Evolutionary conservation across 2,113 vertebrate species (phyloP).

Genomic region (Dunckerocampus dactyliophorus): DNA sequence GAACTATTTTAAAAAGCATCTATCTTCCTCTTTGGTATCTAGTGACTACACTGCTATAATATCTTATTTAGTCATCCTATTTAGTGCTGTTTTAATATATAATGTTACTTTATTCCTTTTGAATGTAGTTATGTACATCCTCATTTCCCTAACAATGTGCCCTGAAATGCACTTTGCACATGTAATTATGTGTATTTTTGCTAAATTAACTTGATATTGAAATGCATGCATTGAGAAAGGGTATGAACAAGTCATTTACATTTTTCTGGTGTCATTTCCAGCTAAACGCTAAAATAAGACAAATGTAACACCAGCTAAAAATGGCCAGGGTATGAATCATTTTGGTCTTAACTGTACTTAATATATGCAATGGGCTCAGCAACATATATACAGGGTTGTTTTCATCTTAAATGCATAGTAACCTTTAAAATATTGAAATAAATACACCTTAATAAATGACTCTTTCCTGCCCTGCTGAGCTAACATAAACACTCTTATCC

Average conservation of each 20-base stretch:
- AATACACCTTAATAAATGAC: constrained; percentile 73
- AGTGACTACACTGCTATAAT: no score
- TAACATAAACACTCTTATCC: constrained; percentile 81
- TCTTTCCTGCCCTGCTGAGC: constrained; percentile 67
- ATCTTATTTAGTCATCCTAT: no score
- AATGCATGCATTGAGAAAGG: neutral
- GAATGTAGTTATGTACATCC: no score
- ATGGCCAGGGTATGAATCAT: neutral
- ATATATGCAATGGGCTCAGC: constrained; percentile 70
- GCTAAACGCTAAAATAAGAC: neutral
- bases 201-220: neutral
- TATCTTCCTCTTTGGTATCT: no score
- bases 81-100: no score
- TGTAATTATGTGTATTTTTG: no score
- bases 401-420: constrained; percentile 74
- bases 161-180: no score
- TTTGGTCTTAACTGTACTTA: constrained; percentile 30
- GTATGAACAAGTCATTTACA: neutral
- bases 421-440: constrained; percentile 73
- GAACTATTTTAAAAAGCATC: no score
- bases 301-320: no score
- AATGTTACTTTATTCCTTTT: no score
- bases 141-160: no score
- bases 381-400: constrained; percentile 69
- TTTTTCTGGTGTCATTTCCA: neutral